Evolutionary conservation across 2,888 invertebrate genomes (phyloP), one percentile per base, ranked within the genome.

Genomic region (Tanypteryx hageni): DNA sequence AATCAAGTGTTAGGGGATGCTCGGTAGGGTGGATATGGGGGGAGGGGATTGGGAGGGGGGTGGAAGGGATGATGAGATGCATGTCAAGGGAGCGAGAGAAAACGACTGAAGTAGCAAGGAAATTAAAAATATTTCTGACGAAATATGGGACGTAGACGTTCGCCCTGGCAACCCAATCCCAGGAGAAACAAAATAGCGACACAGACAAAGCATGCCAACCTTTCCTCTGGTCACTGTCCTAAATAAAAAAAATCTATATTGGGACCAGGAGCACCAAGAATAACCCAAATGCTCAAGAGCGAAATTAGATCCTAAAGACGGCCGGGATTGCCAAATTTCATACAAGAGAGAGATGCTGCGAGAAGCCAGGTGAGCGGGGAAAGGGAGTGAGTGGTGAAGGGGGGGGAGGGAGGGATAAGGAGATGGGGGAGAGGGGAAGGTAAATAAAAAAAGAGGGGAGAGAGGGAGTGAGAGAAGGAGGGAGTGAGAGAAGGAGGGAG

Each of bases 231-330:
- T 92, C 82, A 81, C 81, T 92, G 81, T 82, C 92, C 92, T 61
- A 92, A 92, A 92, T 83, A 92, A 92, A 82, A 92, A n/a, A 92
- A 82, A 92, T 92, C 92, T 92, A 92, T 92, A 82, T 92, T 92
- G 83, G 92, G 92, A 92, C 22, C 59, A 92, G 81, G 92, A 92
- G 92, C 92, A 83, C 92, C 61, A 92, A 92, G 92, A 92, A 92
- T 92, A 92, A 83, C 92, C 84, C 92, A 82, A 92, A 92, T 83
- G 92, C 92, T 61, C 92, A 44, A 84, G 44, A 92, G 83, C 92
- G 83, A 84, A 92, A 92, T 92, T 92, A 92, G 92, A 92, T 89
- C 61, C 89, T 89, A 89, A 89, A 89, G 89, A 68, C 64, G 68
- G 64, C 68, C 89, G 89, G 89, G 31, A 64, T 89, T 89, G 89